Base-by-base conservation (phyloP, 2,113 vertebrate species). In the Anas platyrhynchos region DNA sequence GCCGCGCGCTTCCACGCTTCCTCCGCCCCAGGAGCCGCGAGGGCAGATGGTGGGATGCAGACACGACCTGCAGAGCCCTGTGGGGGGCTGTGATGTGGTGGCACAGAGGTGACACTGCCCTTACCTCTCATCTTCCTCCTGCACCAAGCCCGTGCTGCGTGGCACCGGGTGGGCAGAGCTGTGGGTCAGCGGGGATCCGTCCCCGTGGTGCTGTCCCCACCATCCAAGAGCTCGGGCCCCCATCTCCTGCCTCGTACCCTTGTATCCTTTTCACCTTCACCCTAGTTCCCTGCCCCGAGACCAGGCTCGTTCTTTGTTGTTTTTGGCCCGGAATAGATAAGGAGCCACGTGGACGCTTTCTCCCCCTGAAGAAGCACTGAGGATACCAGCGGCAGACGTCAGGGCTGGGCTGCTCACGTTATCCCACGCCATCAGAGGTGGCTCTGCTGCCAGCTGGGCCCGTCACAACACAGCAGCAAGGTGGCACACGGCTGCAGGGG, bases 1-100 rank as follows among this genome's bases (percentile, higher is more conserved):
- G 92, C 90, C 86, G 80, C 88, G 91, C 92, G 88, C 93, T 78
- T 90, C 96, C 96, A 94, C 94, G 90, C 94, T 86, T 95, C 89
- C 86, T 46, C 95, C 63, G 86, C 88, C 3, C 89, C 16, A 1
- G 85, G 89, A 56, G 66, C 34, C 9, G 3, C 3, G 9, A n/a
- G 89, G 88, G 92, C 83, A 94, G 94, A 94, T 80, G 93, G 94
- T 72, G 86, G 82, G 23, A 16, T 58, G 93, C 88, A 84, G 79
- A 61, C 1, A 5, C 26, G 7, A 26, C 38, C 50, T 25, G 50
- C 50, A 13, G 50, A 18, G 46, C 18, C 9, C 18, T 20, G 46
- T 46, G 46, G 46, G 46, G 46, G 21, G 46, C 46, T 2, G 9
- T 21, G 46, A 18, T 9, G 46, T 20, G 46, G 20, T 9, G 46